Conservation (phyloP, 2,888 invertebrate species). For the Cheilosia vernalis region DNA sequence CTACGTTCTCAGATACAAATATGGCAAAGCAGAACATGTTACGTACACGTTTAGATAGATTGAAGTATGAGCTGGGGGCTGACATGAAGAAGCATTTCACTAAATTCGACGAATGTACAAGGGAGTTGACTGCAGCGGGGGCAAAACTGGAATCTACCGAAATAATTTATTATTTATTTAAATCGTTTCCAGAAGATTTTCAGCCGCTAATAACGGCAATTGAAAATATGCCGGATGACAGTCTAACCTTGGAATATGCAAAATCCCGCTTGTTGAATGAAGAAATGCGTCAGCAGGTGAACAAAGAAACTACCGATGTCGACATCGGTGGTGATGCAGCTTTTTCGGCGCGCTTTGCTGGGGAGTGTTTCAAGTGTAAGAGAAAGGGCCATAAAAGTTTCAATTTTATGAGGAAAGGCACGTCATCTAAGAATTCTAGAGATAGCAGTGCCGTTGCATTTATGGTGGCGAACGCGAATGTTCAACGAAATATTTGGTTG, state of each 20-base stretch:
- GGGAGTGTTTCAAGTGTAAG: conserved; percentile 45
- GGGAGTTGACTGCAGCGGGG: conserved; percentile 42
- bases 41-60: too few relatives aligned
- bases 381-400: too few relatives aligned
- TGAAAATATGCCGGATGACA: too few relatives aligned
- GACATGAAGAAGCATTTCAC: conserved; percentile 26
- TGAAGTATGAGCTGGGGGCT: too few relatives aligned
- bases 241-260: too few relatives aligned
- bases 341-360: conserved; percentile 20
- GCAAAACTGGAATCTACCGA: conserved; percentile 8
- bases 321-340: conserved; percentile 2
- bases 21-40: too few relatives aligned
- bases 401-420: conserved; percentile 8
- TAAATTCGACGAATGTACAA: conserved; percentile 39
- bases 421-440: neutral
- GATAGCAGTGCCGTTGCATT: too few relatives aligned
- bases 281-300: conserved; percentile 36
- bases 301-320: conserved; percentile 13
- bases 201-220: too few relatives aligned
- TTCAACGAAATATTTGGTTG: conserved; percentile 27
- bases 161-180: too few relatives aligned
- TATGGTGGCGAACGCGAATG: too few relatives aligned
- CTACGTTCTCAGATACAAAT: too few relatives aligned
- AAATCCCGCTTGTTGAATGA: conserved; percentile 18
- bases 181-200: too few relatives aligned